These are phyloP conservation scores for Melipona bicolor DNA, from an alignment of 2,888 invertebrate species.

Conservation along the genomic window DNA sequence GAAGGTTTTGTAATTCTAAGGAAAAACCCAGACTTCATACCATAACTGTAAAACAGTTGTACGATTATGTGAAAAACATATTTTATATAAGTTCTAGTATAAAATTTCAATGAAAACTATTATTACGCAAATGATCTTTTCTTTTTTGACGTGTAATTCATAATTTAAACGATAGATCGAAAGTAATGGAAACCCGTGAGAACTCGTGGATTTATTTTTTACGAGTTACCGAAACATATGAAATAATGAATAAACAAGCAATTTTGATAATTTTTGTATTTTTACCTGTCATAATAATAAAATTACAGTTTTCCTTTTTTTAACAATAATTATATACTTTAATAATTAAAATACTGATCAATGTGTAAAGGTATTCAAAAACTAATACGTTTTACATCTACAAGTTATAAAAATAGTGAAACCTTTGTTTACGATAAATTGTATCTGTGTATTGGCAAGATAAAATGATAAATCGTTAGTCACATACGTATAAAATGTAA, in stretches of 20 bases:
- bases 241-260: slow-evolving; percentile 36
- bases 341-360: slow-evolving; percentile 65
- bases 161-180: slow-evolving; percentile 14
- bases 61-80: slow-evolving; percentile 25
- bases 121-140: slow-evolving; percentile 17
- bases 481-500: slow-evolving; percentile 17
- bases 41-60: slow-evolving; percentile 74
- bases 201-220: slow-evolving; percentile 21
- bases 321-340: slow-evolving; percentile 55
- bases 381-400: slow-evolving; percentile 36
- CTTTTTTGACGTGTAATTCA: slow-evolving; percentile 17
- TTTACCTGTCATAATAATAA: slow-evolving; percentile 33
- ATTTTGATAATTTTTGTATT: slow-evolving; percentile 45
- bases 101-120: slow-evolving; percentile 53
- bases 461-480: slow-evolving; percentile 36
- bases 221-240: slow-evolving; percentile 6
- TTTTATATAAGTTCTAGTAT: slow-evolving; percentile 59
- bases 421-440: slow-evolving; percentile 23
- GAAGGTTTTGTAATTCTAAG: slow-evolving; percentile 99
- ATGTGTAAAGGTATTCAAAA: slow-evolving; percentile 56
- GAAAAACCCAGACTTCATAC: slow-evolving; percentile 91
- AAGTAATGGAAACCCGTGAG: background rate
- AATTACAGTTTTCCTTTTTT: slow-evolving; percentile 5
- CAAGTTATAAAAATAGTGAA: slow-evolving; percentile 46
- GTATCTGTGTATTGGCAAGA: slow-evolving; percentile 47